Conservation (phyloP, 2,113 vertebrate genomes). For the Perca schrenkii region DNA sequence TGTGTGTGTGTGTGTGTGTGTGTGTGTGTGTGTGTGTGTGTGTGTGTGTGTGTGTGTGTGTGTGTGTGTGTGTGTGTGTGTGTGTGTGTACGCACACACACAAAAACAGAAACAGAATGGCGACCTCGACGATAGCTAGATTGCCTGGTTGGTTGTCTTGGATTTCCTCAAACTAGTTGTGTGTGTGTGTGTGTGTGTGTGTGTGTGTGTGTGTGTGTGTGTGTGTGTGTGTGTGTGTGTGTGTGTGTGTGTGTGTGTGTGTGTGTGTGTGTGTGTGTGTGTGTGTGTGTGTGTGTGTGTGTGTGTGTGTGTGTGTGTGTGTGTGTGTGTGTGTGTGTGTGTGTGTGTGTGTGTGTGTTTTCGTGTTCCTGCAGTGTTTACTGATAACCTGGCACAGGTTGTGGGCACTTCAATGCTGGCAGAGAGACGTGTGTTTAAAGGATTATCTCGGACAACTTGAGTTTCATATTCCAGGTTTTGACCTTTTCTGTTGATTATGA, state of each 20-base stretch:
- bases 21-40: not conserved
- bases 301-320: too few relatives aligned
- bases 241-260: too few relatives aligned
- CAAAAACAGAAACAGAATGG: slow-evolving; percentile 34
- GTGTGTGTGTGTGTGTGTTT: too few relatives aligned
- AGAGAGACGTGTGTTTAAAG: slow-evolving; percentile 24
- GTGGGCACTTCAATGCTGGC: not conserved
- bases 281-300: too few relatives aligned
- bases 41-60: not conserved
- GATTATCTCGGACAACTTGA: not conserved
- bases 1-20: not conserved
- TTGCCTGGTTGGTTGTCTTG: slow-evolving; percentile 16
- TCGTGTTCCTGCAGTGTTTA: too few relatives aligned
- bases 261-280: too few relatives aligned
- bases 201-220: too few relatives aligned
- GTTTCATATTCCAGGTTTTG: not conserved
- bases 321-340: not conserved
- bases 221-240: too few relatives aligned
- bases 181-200: not conserved
- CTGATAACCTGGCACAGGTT: slow-evolving; percentile 47
- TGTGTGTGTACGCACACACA: slow-evolving; percentile 7
- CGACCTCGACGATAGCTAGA: slow-evolving; percentile 18
- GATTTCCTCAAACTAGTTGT: slow-evolving; percentile 25
- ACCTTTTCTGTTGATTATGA: not conserved
- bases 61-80: not conserved